A percentile compares a stretch with the other conserved stretches of the same genome.
These are phyloP conservation scores for Eupeodes corollae DNA, from an alignment of 1,140 invertebrate genomes.

Conservation along the genomic window DNA sequence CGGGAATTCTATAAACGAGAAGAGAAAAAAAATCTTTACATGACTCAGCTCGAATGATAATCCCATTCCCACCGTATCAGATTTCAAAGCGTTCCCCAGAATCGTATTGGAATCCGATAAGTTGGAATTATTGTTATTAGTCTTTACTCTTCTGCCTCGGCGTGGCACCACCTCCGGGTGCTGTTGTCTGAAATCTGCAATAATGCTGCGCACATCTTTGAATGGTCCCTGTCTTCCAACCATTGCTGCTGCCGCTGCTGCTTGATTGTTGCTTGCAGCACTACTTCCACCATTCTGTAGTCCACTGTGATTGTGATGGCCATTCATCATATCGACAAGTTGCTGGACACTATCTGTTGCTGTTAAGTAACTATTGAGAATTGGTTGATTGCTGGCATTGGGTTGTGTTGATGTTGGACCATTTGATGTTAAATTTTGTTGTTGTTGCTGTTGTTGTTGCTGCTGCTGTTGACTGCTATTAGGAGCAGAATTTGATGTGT, in stretches of 20 bases:
- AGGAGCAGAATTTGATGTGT: neutral
- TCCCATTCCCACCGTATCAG: neutral
- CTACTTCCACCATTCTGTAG: too few species aligned
- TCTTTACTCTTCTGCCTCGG: conserved; percentile 47
- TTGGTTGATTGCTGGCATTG: neutral
- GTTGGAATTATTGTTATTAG: neutral
- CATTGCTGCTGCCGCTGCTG: neutral
- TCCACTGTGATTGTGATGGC: neutral
- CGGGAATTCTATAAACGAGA: conserved; percentile 28
- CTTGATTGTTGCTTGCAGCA: too few species aligned
- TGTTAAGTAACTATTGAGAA: conserved; percentile 1
- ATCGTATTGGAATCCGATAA: neutral
- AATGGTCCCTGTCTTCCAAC: conserved; percentile 60
- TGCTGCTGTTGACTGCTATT: neutral
- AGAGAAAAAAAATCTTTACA: conserved; percentile 18
- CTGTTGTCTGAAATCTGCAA: conserved; percentile 65
- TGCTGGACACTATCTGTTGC: neutral
- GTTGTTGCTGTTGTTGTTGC: neutral
- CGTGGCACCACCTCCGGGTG: conserved; percentile 58
- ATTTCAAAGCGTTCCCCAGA: neutral
- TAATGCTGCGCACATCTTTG: conserved; percentile 69
- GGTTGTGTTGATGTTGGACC: neutral
- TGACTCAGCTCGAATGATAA: neutral
- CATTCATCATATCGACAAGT: neutral
- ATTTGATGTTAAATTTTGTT: neutral